Base-by-base conservation (phyloP, 2,113 vertebrate species). In the Ursus arctos region DNA sequence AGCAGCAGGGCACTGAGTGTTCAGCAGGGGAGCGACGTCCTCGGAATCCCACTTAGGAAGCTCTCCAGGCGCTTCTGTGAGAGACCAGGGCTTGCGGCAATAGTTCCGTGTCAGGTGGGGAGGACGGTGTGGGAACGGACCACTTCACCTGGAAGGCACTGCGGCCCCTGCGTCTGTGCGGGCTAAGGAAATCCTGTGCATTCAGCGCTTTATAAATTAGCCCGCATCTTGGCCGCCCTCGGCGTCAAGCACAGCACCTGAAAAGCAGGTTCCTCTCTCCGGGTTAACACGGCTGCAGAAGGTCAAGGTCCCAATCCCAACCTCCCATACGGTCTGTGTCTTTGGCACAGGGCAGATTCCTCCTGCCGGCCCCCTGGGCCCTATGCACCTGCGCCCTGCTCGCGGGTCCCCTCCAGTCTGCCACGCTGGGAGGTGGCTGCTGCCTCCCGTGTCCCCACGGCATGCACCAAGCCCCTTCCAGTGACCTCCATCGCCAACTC, bases 371-470 rank as follows among this genome's bases (percentile, higher is more conserved):
- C 67, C 18, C 36, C 36, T 4, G 31, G 6, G 72, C 40, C 72
- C 13, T 26, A 13, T 0, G 13, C 6, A 7, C 40, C 22, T 6
- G 12, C 2, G 24, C 72, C 40, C 69, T 67, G 63, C 24, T 61
- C 15, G 0, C 0, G 7, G 10, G 31, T 36, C 49, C 57, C 55
- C 47, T 36, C 55, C 22, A 2, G 0, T 0, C 18, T 28, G 4
- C 67, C 49, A 13, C 0, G 1, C 43, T 9, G 26, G 14, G 36
- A 79, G 14, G 16, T 7, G 79, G 9, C 22, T 3, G 2, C 28
- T 36, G 9, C 9, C 63, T 19, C 28, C 40, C n/a, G 10, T 2
- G 36, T 1, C 0, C 26, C 33, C 80, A 15, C 14, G 4, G 10
- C 15, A 28, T 2, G 7, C 9, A 6, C 13, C n/a, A 26, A 28